Evolutionary conservation across 2,797 vertebrate species (phyloP), one percentile per base, ranked within the genome.

Genomic region (Denticeps clupeoides): DNA sequence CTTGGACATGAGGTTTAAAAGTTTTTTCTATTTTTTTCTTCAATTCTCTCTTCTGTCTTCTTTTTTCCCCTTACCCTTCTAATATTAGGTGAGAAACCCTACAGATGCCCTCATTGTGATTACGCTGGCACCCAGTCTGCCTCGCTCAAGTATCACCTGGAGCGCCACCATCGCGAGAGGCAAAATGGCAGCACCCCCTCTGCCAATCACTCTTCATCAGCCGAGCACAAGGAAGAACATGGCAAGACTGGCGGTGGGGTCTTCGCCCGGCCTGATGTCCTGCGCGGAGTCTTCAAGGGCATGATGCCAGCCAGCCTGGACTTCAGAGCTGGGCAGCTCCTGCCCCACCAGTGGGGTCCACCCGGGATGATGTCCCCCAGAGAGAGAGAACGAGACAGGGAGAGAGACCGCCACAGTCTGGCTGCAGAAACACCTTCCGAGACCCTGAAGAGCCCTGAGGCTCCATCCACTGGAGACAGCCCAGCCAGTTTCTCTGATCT

Each of bases 101-200:
- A 99, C 77, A 91, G 95, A 64, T 99, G 95, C 69, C 93, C 95
- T 11, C 93, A 99, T 75, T 99, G 95, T 60, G 95, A 98, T 78
- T 99, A 99, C n/a, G 95, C 95, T 4, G 95, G 95, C 13, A 99
- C 95, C 60, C 95, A 99, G 74, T 98, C 95, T 54, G 93, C 95
- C 1, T 97, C 93, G 62, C 75, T 99, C 45, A 99, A 99, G 70
- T 99, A 99, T 70, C 95, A 99, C 81, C 68, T 99, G 64, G 95
- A 99, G 42, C 87, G 95, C 24, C 95, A 99, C 68, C 95, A 99
- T 53, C 87, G 93, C 3, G 93, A 96, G 63, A 81, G 89, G 1
- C 93, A 94, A 73, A 96, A 97, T 0, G 93, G 91, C 44, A 79
- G 87, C 0, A 81, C 87, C 38, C 74, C 88, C 21, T 71, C 77